These are phyloP conservation scores for Drosophila ficusphila DNA, from an alignment of 1,140 invertebrate species.

Conservation along the genomic window DNA sequence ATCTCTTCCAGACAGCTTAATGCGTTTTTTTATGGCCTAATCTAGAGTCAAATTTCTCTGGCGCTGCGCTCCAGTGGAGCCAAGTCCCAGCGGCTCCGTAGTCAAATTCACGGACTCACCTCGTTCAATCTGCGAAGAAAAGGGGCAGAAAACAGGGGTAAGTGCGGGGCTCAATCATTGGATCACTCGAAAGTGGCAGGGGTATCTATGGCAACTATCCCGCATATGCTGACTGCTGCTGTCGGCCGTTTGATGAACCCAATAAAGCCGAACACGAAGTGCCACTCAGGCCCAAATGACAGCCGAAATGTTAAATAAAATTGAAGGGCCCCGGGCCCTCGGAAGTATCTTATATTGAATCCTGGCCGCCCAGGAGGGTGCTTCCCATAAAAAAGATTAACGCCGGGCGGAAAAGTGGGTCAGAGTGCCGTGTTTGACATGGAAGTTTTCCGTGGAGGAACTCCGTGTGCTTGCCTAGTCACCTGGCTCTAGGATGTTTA, in stretches of 20 bases:
- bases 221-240: constrained; percentile 63
- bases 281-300: constrained; percentile 67
- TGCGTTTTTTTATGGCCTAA: constrained; percentile 78
- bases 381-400: constrained; percentile 70
- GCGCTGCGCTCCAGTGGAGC: constrained; percentile 31
- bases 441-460: neutral
- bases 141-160: neutral
- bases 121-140: constrained; percentile 43
- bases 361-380: constrained; percentile 53
- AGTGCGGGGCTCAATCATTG: constrained; percentile 22
- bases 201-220: constrained; percentile 57
- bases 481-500: constrained; percentile 19
- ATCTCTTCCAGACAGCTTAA: constrained; percentile 81
- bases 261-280: constrained; percentile 68
- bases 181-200: constrained; percentile 29
- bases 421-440: constrained; percentile 64
- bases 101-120: constrained; percentile 55
- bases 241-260: constrained; percentile 74
- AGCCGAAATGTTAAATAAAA: constrained; percentile 75
- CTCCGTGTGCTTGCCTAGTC: constrained; percentile 20
- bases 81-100: constrained; percentile 40
- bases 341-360: constrained; percentile 76
- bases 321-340: constrained; percentile 54
- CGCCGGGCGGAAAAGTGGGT: constrained; percentile 57
- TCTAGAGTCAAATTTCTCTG: constrained; percentile 74